Evolutionary conservation across 2,113 vertebrate genomes (phyloP).

Genomic region (Zosterops pallidus): DNA sequence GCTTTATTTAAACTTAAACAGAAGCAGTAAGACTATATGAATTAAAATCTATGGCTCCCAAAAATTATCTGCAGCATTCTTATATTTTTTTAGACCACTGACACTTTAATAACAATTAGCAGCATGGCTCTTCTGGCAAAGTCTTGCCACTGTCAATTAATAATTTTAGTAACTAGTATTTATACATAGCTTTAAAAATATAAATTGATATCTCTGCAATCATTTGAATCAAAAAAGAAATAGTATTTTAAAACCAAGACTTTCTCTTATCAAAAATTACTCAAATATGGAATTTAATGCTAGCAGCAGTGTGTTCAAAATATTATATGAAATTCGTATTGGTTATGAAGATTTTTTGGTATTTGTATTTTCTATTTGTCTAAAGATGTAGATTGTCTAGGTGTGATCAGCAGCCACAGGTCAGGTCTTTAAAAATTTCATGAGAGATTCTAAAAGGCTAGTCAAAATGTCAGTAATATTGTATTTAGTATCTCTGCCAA

Average conservation of each 20-base stretch:
- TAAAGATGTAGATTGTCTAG: neutral
- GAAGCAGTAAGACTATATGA: neutral
- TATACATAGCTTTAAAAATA: neutral
- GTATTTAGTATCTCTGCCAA: neutral
- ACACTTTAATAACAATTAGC: neutral
- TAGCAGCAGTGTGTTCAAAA: neutral
- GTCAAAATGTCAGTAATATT: neutral
- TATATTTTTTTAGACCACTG: neutral
- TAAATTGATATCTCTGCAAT: neutral
- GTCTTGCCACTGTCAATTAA: neutral
- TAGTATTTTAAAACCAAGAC: neutral
- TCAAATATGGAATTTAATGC: neutral
- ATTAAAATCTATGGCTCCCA: neutral
- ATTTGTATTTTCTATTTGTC: neutral
- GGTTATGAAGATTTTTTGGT: neutral
- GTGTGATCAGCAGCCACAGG: neutral
- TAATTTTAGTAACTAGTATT: neutral
- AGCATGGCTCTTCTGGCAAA: neutral
- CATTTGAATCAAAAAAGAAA: neutral
- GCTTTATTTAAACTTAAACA: neutral
- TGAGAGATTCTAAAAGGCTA: neutral
- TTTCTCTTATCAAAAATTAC: neutral
- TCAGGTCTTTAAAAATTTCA: neutral
- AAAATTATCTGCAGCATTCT: neutral
- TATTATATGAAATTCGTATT: neutral